Evolutionary conservation across 2,888 invertebrate genomes (phyloP), one percentile per base, ranked within the genome.

Genomic region (Boloria euphrosyne): DNA sequence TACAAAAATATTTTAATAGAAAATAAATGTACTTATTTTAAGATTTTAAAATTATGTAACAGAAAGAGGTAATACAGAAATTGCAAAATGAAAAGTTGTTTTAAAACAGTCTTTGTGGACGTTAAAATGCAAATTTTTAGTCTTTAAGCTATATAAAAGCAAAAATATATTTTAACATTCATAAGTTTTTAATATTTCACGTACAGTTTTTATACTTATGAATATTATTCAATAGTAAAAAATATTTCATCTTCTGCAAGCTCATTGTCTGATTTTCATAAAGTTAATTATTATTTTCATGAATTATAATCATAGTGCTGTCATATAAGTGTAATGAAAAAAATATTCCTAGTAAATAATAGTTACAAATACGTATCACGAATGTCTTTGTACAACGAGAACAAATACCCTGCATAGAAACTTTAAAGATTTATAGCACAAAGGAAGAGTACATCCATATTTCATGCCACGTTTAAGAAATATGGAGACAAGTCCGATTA

Each of bases 381-480:
- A 57, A 38, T 38, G 7, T 38, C 31, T 38, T 38, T 38, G 31
- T 7, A 38, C 31, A 38, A 10, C 31, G 31, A 38, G 31, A 38
- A 38, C 31, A 38, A 38, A 38, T 38, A 38, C 31, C 31, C 10
- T 38, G 7, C 31, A 38, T 38, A 38, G 31, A 59, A 59, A 65
- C 51, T 51, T 47, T 59, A 66, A 66, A 68, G 67, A 68, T 65
- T 66, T 62, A 70, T 66, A 53, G 50, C 22, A 55, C 47, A 60
- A 62, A 43, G 54, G 53, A 64, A 66, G 53, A 65, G 61, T 60
- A 50, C 50, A 60, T 60, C 55, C 67, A 71, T 69, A 69, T 69
- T 69, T 66, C 65, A 66, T 59, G 49, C 18, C 50, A 68, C 22
- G 54, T 27, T 60, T 27, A 66, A 63, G 59, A 68, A 63, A 63